Base-by-base conservation (phyloP, 1,140 invertebrate species). In the Neodiprion fabricii region DNA sequence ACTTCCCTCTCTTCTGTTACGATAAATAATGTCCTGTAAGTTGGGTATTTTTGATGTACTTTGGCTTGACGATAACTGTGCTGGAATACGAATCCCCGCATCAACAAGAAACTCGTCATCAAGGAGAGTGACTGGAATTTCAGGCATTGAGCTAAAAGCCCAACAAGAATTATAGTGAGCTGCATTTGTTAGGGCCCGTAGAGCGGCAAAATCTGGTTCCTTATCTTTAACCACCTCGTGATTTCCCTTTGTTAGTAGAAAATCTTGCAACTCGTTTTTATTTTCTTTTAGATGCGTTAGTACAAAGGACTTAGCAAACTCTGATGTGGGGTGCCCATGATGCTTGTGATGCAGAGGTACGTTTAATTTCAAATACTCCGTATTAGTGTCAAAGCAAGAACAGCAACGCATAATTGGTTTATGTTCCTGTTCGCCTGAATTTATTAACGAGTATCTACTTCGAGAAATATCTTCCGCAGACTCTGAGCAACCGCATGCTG, bases 91-190 rank as follows among this genome's bases (percentile, higher is more conserved):
- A 47, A 90, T 87, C 9, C 89, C 89, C 3, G 89, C 87, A 71
- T 90, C 89, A 8, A 90, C 88, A 72, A 89, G 83, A 76, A 90
- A 90, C 70, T 90, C 89, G 72, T 89, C 86, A 65, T 88, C 85
- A 68, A 87, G 79, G 21, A 88, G 77, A 14, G 80, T 85, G 17
- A 82, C 79, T 17, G 86, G 83, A 70, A 88, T 83, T 70, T 85
- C 84, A 5, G 85, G 85, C 83, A 86, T 84, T 14, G 86, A 88
- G 50, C 86, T 88, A 82, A 87, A 88, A 85, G 80, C 80, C 86
- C 85, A 88, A 82, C 85, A 87, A 50, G 83, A 83, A 75, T 87
- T 87, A 74, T 85, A 84, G 17, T 85, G 81, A 75, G 80, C 81
- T 9, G 78, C 77, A 70, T 75, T 79, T 12, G 79, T 81, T 48